Evolutionary conservation across 2,888 invertebrate species (phyloP).

Genomic region (Drosophila pullipes): DNA sequence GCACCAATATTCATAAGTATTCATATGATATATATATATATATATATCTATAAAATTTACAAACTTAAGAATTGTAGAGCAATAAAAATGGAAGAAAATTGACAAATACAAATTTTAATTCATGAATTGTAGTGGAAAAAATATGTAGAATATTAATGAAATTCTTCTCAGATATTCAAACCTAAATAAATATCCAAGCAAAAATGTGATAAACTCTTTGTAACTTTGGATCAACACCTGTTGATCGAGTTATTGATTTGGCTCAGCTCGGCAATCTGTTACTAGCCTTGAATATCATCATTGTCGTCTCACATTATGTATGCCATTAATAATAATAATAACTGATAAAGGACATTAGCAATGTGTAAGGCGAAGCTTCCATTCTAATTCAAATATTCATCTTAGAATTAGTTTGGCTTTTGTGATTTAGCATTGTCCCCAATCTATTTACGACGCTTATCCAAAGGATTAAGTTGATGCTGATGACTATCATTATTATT

Average conservation of each 20-base stretch:
- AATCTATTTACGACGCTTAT: too few relatives aligned
- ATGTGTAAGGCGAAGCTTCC: background rate
- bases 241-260: background rate
- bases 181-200: background rate
- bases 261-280: background rate
- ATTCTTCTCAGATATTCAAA: background rate
- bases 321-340: too few relatives aligned
- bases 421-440: slow-evolving; percentile 2
- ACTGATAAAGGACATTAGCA: background rate
- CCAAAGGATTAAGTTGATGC: background rate
- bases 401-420: slow-evolving; percentile 36
- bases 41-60: background rate
- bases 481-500: slow-evolving; percentile 17
- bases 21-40: background rate
- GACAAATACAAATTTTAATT: background rate
- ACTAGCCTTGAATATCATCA: background rate
- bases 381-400: background rate
- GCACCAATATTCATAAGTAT: background rate
- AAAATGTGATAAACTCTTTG: background rate
- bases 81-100: background rate
- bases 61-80: background rate
- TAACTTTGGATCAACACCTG: background rate
- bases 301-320: background rate
- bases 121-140: background rate
- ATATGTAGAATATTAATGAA: background rate